Evolutionary conservation across 2,888 invertebrate species (phyloP), one percentile per base, ranked within the genome.

Genomic region (Zele albiditarsus): DNA sequence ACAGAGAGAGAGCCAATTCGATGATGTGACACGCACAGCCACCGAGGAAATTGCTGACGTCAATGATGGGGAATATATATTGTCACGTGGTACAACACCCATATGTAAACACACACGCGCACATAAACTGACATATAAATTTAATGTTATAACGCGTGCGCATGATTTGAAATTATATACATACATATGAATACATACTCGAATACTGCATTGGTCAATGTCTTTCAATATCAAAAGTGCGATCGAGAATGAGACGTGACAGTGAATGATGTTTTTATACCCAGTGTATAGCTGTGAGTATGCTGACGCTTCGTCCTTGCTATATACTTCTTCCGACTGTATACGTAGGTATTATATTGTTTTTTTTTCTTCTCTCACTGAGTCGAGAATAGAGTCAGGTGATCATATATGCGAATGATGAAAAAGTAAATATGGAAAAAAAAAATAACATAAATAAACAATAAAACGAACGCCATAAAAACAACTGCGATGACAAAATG

Each of bases 21-120:
- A 38, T 4, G 38, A 38, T 38, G 12, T 38, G 38, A 75, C 14
- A 72, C 63, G 72, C 74, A 74, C 68, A 66, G 23, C 53, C 53
- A 53, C 53, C 20, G 6, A 6, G 20, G 8, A 53, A 53, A 53
- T 53, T n/a, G 8, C n/a, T 46, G 46, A 46, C 16, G 46, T 46
- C n/a, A n/a, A n/a, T 46, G 16, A n/a, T 46, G n/a, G n/a, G n/a
- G 3, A 46, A 46, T 16, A 46, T n/a, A 46, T 16, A 46, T 46
- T 68, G 66, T 72, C 46, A 46, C 46, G 16, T 46, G 46, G n/a
- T 46, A 46, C 46, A 46, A n/a, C 46, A 46, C 16, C 46, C 46
- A 46, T 46, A 16, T n/a, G 16, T 20, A 5, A 53, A 53, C n/a
- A 46, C 20, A n/a, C 53, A 20, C 8, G 8, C n/a, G 10, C 53